Evolutionary conservation across 2,113 vertebrate species (phyloP), one percentile per base, ranked within the genome.

Genomic region (Ochotona princeps): DNA sequence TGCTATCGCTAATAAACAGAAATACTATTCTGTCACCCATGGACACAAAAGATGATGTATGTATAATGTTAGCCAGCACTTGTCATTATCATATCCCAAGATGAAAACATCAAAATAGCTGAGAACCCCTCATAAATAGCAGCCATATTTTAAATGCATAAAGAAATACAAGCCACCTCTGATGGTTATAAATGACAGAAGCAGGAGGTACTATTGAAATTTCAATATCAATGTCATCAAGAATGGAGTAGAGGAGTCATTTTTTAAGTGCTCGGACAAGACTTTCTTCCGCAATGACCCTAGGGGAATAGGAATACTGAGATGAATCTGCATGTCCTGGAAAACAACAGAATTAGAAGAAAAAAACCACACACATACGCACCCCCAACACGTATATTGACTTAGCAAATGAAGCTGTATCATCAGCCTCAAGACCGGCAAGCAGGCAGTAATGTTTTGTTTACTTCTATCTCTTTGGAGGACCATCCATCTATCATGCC

Each of bases 101-200:
- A 87, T 38, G 83, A 72, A 92, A 91, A 79, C 9, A 75, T 57
- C 70, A 67, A 88, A 70, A 90, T 72, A 76, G 81, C n/a, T 67
- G 76, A 87, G 80, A 38, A 44, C 47, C 83, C 38, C 75, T 93
- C 60, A 78, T 6, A 67, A 73, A 32, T 23, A 38, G 10, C 1
- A 91, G 26, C 20, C 57, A 28, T 17, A 26, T 54, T 72, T 81
- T 74, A 81, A 51, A 79, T 60, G 35, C 9, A 7, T 44, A 83
- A 67, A 51, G 65, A 79, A 93, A 67, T 76, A 80, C 78, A 92
- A 67, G 54, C 18, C 54, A 54, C 65, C 18, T 51, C 5, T 57
- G 11, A 18, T 11, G 23, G 79, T 79, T 91, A 17, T 10, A 72
- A 86, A 32, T 18, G 61, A 47, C 67, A 78, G 32, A n/a, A 60